phyloP scores from a whole-genome alignment of 2,113 vertebrate genomes.

The Synodontis membranacea region DNA sequence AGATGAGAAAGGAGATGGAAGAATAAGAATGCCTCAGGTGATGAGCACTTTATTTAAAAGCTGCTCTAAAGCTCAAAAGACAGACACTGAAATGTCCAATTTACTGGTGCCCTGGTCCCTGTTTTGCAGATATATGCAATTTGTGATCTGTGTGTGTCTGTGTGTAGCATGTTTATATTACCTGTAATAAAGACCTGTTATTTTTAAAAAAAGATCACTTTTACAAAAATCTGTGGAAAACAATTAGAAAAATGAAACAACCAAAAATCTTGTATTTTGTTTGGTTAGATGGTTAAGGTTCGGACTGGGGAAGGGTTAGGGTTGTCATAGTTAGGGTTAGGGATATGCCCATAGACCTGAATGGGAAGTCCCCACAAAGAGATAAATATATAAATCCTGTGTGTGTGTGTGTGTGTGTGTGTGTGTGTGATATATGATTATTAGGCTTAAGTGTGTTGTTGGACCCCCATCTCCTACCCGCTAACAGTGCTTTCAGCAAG shows the following conservation, averaged over 20 bases:
- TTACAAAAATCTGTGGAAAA: no score
- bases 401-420: conserved; percentile 48
- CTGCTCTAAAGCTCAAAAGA: conserved; percentile 1
- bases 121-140: conserved; percentile 55
- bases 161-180: no score
- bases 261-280: no score
- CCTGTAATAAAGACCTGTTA: no score
- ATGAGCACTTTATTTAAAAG: conserved; percentile 45
- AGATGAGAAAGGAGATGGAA: conserved; percentile 6
- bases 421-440: conserved; percentile 53
- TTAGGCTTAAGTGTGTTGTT: conserved; percentile 49
- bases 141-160: conserved; percentile 35
- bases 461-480: conserved; percentile 15
- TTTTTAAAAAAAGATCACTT: no score
- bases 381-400: no score
- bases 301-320: no score
- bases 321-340: no score
- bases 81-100: conserved; percentile 34
- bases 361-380: no score
- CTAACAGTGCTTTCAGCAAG: conserved; percentile 41
- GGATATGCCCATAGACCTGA: no score
- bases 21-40: conserved; percentile 44
- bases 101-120: conserved; percentile 54
- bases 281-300: no score
- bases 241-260: no score